Evolutionary conservation across 64 coral and sea anemone species (phyloP).

Genomic region (Actinia equina): DNA sequence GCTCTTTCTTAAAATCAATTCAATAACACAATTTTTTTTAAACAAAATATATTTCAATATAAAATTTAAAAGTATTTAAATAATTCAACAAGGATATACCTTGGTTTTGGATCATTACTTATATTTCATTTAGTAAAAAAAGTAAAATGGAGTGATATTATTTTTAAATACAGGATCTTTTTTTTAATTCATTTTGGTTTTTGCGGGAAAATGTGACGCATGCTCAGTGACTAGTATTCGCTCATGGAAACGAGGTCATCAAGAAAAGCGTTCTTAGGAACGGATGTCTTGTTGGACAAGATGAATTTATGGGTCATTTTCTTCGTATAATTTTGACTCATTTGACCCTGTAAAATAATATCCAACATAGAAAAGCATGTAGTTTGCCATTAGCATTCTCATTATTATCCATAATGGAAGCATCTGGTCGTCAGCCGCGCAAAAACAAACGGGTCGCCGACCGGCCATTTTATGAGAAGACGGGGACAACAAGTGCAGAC

Average conservation of each 20-base stretch:
- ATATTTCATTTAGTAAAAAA: too few species aligned
- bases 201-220: background rate
- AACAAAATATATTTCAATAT: too few species aligned
- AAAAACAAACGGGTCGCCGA: constrained; percentile 15
- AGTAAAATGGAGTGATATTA: background rate
- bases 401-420: constrained; percentile 6
- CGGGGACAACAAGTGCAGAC: constrained; percentile 54
- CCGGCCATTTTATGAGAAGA: constrained; percentile 52
- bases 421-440: background rate
- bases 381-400: background rate
- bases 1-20: background rate
- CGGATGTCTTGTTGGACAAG: constrained; percentile 13
- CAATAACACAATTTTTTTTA: background rate
- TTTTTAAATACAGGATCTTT: background rate
- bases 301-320: constrained; percentile 18
- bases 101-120: too few species aligned
- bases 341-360: background rate
- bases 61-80: too few species aligned
- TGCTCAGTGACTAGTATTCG: background rate
- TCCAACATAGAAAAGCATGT: background rate
- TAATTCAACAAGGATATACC: too few species aligned
- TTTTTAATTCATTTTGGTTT: background rate
- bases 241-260: constrained; percentile 50
- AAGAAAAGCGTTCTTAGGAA: constrained; percentile 68
- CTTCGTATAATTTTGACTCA: background rate